Base-by-base conservation (phyloP, 2,113 vertebrate genomes). In the Nibea coibor region DNA sequence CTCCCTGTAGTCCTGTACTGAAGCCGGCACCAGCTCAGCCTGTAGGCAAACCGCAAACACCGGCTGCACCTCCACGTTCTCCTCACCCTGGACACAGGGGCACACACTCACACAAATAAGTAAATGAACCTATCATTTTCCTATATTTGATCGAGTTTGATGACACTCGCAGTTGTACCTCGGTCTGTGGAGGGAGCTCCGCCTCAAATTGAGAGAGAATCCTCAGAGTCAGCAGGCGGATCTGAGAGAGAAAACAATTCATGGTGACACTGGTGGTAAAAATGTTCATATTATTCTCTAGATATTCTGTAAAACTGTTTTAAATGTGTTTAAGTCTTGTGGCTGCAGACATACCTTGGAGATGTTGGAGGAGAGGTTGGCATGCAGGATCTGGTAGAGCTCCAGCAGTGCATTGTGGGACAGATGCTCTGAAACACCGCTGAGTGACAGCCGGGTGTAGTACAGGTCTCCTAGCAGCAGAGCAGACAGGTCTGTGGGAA, bases 1-100 rank as follows among this genome's bases (percentile, higher is more conserved):
- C 45, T 99, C 98, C 82, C 97, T 95, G 91, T 98, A 99, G 88
- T 98, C 97, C 69, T 96, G 96, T 66, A 99, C 96, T 0, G 97
- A 97, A 6, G 98, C 97, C 0, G 97, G 97, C 20, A 99, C 95
- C 35, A 97, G 96, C 83, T 99, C 96, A 0, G 97, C 97, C 94
- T 97, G 97, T 68, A 97, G 95, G 59, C 97, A 89, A 31, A 96
- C 76, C 0, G 95, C 92, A 47, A 99, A 98, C 80, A 97, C 91
- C 0, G 94, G 84, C 92, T 96, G 96, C 24, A 75, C 80, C 45
- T 95, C 95, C 19, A 19, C 85, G 14, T 58, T 77, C 31, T 93
- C 94, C 26, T 96, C 96, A 39, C 85, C 93, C 98, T 99, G 85
- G 59, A 88, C 22, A 0, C n/a, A 84, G 15, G 0, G 51, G 51